Base-by-base conservation (phyloP, 2,113 vertebrate genomes). In the Penelope pileata region DNA sequence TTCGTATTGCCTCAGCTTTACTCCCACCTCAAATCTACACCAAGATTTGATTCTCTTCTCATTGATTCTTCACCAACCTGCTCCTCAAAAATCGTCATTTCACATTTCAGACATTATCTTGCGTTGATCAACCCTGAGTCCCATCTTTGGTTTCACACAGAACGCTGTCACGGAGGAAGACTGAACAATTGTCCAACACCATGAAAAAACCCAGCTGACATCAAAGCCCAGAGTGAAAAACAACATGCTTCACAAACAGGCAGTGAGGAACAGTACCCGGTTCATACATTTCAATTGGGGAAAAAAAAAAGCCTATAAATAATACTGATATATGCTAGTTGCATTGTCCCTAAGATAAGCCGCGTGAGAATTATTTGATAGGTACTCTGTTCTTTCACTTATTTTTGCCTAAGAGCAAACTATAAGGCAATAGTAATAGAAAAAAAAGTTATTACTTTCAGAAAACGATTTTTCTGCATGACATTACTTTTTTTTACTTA, bases 361-460 rank as follows among this genome's bases (percentile, higher is more conserved):
- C 88, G 66, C 74, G 79, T 17, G 53, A 92, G 69, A 92, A 91
- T 76, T 86, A 84, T 80, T 82, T 36, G 56, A 92, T 78, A 86
- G 78, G 64, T 40, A 64, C 79, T 84, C 83, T 64, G 34, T 75
- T 68, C 38, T 82, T 88, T 77, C 53, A 66, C 73, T 91, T 88
- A 54, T 40, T 95, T 91, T 88, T 92, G 91, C 81, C 60, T 89
- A 92, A 88, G 56, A 94, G 62, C 34, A 78, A 81, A 64, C 51
- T 56, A 93, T 83, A 90, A 93, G 93, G 40, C 38, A 73, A 47
- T 3, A 75, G 56, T 38, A 75, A 92, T 72, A 90, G 30, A 95
- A 87, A 93, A 91, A 48, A 80, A 91, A 91, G 86, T 38, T 60
- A 48, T 27, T 76, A 51, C 70, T 91, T 72, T 27, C 66, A 89